These are phyloP conservation scores for Microtus oregoni DNA, from an alignment of 2,113 vertebrate genomes.

Conservation along the genomic window DNA sequence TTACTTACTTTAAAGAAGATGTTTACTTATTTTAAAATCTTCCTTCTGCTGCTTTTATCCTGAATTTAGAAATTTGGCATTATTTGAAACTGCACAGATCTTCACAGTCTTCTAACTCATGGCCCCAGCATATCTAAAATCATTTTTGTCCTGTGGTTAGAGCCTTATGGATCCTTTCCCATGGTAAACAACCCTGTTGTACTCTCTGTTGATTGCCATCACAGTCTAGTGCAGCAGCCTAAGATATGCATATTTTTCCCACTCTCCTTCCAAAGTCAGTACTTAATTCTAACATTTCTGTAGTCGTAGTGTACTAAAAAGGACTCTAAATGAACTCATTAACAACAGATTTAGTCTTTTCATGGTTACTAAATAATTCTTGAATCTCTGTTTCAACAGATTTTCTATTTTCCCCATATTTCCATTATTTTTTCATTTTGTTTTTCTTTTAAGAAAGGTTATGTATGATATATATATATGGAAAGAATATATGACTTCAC, in stretches of 20 bases:
- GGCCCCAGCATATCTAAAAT: too few relatives aligned
- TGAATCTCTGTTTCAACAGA: background rate
- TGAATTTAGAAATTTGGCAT: background rate
- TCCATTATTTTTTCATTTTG: background rate
- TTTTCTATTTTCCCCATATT: background rate
- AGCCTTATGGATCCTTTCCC: background rate
- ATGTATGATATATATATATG: background rate
- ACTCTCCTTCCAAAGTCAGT: background rate
- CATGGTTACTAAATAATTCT: background rate
- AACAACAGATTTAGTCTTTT: background rate
- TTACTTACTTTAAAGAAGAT: background rate
- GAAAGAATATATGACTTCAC: background rate
- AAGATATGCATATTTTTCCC: background rate
- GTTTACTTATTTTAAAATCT: background rate
- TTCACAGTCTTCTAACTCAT: background rate
- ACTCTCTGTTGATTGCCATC: background rate
- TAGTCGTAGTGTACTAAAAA: background rate
- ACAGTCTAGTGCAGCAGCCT: background rate
- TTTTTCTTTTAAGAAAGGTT: background rate
- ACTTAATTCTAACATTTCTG: background rate
- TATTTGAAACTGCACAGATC: background rate
- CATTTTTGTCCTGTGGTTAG: background rate
- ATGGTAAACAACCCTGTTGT: background rate
- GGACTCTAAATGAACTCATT: background rate
- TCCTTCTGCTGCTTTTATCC: background rate